These are phyloP conservation scores for Platichthys flesus DNA, from an alignment of 2,113 vertebrate species.

Conservation along the genomic window DNA sequence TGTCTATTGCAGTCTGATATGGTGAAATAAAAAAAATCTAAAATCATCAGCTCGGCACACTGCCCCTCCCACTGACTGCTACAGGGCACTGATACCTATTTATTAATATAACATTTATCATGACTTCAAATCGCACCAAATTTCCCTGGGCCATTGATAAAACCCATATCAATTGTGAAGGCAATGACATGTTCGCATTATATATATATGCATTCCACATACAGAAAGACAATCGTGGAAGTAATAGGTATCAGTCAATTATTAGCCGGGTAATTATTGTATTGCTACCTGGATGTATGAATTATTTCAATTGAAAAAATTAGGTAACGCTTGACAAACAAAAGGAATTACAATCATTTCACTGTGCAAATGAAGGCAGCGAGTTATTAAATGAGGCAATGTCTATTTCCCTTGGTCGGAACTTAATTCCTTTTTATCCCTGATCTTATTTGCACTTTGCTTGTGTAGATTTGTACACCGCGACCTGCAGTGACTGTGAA, in stretches of 20 bases:
- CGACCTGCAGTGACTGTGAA: constrained; percentile 79
- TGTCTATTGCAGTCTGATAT: too few relatives aligned
- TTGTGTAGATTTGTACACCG: constrained; percentile 60
- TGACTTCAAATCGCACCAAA: too few relatives aligned
- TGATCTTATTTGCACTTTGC: background rate
- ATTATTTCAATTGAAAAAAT: background rate
- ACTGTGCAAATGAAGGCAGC: background rate
- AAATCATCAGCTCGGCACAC: too few relatives aligned
- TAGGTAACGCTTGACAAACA: background rate
- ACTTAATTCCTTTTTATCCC: background rate
- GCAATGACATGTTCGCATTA: background rate
- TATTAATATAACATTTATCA: too few relatives aligned
- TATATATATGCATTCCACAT: background rate
- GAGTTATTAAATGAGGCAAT: background rate
- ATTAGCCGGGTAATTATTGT: background rate
- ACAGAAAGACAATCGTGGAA: background rate
- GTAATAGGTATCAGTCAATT: background rate
- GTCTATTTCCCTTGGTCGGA: background rate
- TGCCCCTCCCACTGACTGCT: too few relatives aligned
- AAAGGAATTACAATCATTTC: background rate
- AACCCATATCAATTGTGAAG: too few relatives aligned
- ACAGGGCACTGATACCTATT: too few relatives aligned
- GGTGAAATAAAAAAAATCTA: too few relatives aligned
- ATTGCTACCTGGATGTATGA: too few relatives aligned
- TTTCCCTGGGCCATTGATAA: too few relatives aligned